A percentile compares a stretch with the other conserved stretches of the same genome.
phyloP scores from a whole-genome alignment of 2,888 invertebrate genomes.

The Dichetophora obliterata region DNA sequence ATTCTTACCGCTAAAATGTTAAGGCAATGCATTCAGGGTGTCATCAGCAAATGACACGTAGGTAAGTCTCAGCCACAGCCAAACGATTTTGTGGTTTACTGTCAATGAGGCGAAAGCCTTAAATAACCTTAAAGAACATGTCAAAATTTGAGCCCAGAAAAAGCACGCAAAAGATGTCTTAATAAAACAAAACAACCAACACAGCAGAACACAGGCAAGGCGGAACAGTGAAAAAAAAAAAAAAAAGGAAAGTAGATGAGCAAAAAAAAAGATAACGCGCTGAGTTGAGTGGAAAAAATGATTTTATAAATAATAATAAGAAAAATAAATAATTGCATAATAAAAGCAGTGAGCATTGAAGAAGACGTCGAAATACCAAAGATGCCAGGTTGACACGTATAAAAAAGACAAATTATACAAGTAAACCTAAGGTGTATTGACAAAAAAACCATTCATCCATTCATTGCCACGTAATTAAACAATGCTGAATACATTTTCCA shows the following conservation, averaged over 20 bases:
- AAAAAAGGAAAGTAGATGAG: background rate
- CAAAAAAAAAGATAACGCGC: background rate
- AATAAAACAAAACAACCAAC: background rate
- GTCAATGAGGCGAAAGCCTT: conserved; percentile 32
- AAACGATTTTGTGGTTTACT: conserved; percentile 33
- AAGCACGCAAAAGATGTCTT: background rate
- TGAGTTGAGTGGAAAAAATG: conserved; percentile 20
- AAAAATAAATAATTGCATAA: conserved; percentile 25
- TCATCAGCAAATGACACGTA: background rate
- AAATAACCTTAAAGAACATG: conserved; percentile 22
- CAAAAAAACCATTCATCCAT: too few species aligned
- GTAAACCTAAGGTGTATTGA: too few species aligned
- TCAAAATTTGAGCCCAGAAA: conserved; percentile 12
- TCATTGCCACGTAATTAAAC: too few species aligned
- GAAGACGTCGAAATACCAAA: background rate
- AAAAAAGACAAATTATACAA: background rate
- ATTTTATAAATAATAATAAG: conserved; percentile 15
- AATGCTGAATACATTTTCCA: too few species aligned
- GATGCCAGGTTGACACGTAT: background rate
- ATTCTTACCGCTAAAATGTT: background rate
- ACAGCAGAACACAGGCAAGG: background rate
- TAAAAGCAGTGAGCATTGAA: background rate
- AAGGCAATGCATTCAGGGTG: background rate
- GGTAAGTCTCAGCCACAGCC: conserved; percentile 11
- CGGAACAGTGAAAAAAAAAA: background rate